Evolutionary conservation across 1,140 invertebrate genomes (phyloP), one percentile per base, ranked within the genome.

Genomic region (Cyphomyrmex costatus): DNA sequence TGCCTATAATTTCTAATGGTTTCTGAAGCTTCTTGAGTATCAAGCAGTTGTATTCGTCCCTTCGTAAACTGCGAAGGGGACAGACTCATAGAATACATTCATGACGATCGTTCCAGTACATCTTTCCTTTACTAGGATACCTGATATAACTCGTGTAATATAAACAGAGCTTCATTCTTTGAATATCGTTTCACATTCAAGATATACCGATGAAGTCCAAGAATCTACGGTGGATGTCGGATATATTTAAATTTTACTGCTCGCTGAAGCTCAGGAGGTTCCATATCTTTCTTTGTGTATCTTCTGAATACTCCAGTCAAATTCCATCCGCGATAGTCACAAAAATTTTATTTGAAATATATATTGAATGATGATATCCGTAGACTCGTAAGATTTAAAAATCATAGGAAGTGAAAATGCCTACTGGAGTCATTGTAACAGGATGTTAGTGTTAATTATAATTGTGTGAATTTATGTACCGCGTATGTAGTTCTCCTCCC

Each of bases 181-280:
- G 79, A 82, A 82, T 58, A 56, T 73, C 68, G 36, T 60, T 46
- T 60, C 36, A 56, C 36, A 83, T 83, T 74, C 53, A 73, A 53
- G n/a, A 74, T 73, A 24, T 74, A 61, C 24, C 33, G 51, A 6
- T 21, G n/a, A 42, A 74, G 53, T 74, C 56, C 24, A 36, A 83
- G 65, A 56, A 74, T 74, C 79, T 19, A 30, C 53, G 53, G 53
- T 56, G 16, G 63, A 56, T 83, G 68, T 42, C 36, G 79, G 27
- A 61, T 83, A 21, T 82, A 83, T 83, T 83, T 68, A 83, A 83
- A 83, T 74, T 83, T 83, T 83, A 83, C 42, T 73, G n/a, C 79
- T 83, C 14, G 68, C n/a, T 53, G 51, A 82, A 73, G 19, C 66
- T 36, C 63, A n/a, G 21, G 33, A 30, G 8, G 60, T 60, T 61